Evolutionary conservation across 2,888 invertebrate species (phyloP), one percentile per base, ranked within the genome.

Genomic region (Choristoneura rosaceana): DNA sequence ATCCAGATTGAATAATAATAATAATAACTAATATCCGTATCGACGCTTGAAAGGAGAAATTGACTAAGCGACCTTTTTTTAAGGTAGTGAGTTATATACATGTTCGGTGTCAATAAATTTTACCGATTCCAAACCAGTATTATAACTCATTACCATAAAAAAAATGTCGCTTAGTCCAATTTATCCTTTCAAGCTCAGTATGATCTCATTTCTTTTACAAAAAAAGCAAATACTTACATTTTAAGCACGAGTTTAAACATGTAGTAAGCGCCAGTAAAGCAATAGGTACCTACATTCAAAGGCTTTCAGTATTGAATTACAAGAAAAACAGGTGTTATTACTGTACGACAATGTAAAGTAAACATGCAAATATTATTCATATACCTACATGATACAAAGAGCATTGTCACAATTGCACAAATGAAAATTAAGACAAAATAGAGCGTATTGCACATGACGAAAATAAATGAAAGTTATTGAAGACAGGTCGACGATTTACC

Each of bases 251-350:
- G 15, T 52, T 52, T 17, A 15, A 47, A 50, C 17, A 17, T 17
- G 3, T 52, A 5, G 15, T 3, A 9, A 15, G 52, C 52, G 52
- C 52, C 52, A 17, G 17, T 15, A 52, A 52, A 52, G 12, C 10
- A 25, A 14, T 55, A n/a, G n/a, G n/a, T n/a, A n/a, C n/a, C n/a
- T n/a, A 25, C 25, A 25, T 55, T 55, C 12, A 25, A 12, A 43
- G 61, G 10, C 7, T 12, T 61, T 15, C 61, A 41, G 15, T 43
- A 41, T 41, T 34, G 17, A 61, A 61, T 41, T 15, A 61, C 61
- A 61, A 41, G 15, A 17, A 61, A 60, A 61, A 41, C 60, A 61
- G 38, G 38, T 62, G 62, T 62, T 41, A 43, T 41, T 45, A 45
- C 25, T 45, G 12, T 12, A 25, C 62, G 43, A 62, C 62, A 62